phyloP scores from a whole-genome alignment of 2,113 vertebrate genomes.

The human region GRCh38 chr3:165042001-165042500 shows the following conservation, averaged over 20 bases:
- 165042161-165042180: background rate
- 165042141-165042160: background rate
- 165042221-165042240: background rate
- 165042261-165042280: background rate
- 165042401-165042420: background rate
- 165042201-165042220: background rate
- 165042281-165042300: background rate
- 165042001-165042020: background rate
- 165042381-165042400: background rate
- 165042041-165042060: background rate
- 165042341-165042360: background rate
- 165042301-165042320: background rate
- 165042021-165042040: background rate
- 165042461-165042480: background rate
- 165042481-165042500: background rate
- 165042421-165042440: background rate
- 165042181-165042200: background rate
- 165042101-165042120: background rate
- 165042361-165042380: background rate
- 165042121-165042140: background rate
- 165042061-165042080: background rate
- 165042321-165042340: background rate
- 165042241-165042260: background rate
- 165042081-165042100: background rate
- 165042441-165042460: background rate